Evolutionary conservation across 2,113 vertebrate species (phyloP).

Genomic region (Alethe castanea): DNA sequence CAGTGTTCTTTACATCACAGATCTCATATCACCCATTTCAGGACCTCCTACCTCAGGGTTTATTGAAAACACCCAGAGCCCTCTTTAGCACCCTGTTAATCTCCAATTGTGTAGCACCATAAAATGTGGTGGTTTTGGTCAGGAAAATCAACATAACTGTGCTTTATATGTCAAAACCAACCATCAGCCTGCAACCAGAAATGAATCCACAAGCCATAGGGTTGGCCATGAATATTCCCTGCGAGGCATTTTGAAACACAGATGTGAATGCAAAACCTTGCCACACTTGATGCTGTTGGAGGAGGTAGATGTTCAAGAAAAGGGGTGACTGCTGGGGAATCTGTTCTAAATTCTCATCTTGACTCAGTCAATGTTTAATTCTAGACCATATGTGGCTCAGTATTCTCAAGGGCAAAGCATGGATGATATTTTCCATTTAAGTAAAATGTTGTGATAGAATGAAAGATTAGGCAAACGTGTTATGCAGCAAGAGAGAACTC

Average conservation of each 20-base stretch:
- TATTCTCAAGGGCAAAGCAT: neutral
- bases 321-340: neutral
- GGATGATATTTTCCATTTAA: conserved; percentile 9
- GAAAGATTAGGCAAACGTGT: neutral
- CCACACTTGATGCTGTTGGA: neutral
- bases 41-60: neutral
- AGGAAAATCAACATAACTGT: neutral
- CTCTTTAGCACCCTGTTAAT: neutral
- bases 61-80: neutral
- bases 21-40: neutral
- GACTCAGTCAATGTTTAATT: neutral
- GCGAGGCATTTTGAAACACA: neutral
- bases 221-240: neutral
- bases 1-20: neutral
- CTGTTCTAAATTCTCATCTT: neutral
- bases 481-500: neutral
- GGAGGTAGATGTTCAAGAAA: neutral
- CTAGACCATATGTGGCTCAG: neutral
- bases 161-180: neutral
- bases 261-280: neutral
- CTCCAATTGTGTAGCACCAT: neutral
- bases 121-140: neutral
- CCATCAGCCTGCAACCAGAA: neutral
- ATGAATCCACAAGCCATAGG: neutral
- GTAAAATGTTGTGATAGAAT: neutral